Base-by-base conservation (phyloP, 2,888 invertebrate genomes). In the Buathra laborator region DNA sequence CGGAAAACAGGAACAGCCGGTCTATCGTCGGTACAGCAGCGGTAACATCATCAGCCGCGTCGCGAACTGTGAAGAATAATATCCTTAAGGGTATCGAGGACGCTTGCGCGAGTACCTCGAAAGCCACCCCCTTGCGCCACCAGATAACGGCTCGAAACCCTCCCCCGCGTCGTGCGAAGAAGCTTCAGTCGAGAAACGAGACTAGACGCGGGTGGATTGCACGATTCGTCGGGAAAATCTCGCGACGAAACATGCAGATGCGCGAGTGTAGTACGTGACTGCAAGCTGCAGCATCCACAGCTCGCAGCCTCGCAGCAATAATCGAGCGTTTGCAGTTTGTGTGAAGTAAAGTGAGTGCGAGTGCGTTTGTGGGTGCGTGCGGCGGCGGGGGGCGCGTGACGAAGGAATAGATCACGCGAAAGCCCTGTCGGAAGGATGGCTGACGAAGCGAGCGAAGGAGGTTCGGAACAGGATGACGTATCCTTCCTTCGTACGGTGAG, bases 401-500 rank as follows among this genome's bases (percentile, higher is more conserved):
- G 16, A 72, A 59, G 68, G n/a, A 59, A 68, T 43, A 71, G 14
- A 76, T 67, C 75, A 53, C 48, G 32, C 68, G 5, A 24, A 24
- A 67, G 70, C 68, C 66, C 74, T 24, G 77, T 32, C 62, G 48
- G 66, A 66, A 89, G 87, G 87, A 98, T 98, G 98, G 98, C 98
- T 94, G 98, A 98, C 95, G 74, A 75, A 48, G 74, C 74, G 19
- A 97, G 97, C 93, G 98, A 98, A 94, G 98, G 98, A 93, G 98
- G 98, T 90, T 99, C 99, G 93, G 99, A 99, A 95, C 99, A 99
- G 95, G 99, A 99, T 97, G 99, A 99, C 96, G 99, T 99, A 95
- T 99, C 99, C 94, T 99, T 99, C 96, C 96, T 99, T 93, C 97
- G 99, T 93, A 99, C 99, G 97, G 99, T 99, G 94, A 97, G 98